Percentiles rank a stretch among this genome's conserved stretches.
Evolutionary conservation across 2,797 vertebrate genomes (phyloP).

Genomic region (Saxicola maurus): DNA sequence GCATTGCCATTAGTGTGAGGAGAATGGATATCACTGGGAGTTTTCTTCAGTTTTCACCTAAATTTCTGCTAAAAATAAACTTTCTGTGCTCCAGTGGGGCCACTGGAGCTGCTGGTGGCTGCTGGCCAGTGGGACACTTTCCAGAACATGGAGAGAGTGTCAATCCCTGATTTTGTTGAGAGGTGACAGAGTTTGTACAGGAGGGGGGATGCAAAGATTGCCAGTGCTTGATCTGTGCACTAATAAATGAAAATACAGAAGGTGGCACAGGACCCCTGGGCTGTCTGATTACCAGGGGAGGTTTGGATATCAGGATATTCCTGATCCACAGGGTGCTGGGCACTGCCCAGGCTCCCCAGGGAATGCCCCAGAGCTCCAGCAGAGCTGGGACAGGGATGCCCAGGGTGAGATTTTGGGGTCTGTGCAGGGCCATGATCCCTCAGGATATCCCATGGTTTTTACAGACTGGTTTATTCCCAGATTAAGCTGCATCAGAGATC

Average conservation of each 20-base stretch:
- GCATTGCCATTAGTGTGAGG: background rate
- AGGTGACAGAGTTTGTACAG: rapidly evolving
- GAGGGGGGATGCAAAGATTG: background rate
- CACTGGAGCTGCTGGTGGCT: background rate
- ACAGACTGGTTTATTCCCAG: background rate
- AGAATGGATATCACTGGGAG: rapidly evolving
- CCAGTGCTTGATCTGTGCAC: rapidly evolving
- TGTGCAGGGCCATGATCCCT: background rate
- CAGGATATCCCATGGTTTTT: rapidly evolving
- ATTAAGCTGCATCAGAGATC: background rate
- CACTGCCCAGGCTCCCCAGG: background rate
- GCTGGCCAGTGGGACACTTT: rapidly evolving
- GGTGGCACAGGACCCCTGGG: rapidly evolving
- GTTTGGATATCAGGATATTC: background rate
- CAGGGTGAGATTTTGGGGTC: background rate
- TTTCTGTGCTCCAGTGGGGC: background rate
- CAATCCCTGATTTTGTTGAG: background rate
- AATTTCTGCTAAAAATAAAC: background rate
- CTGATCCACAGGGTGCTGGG: background rate
- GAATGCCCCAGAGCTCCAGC: background rate
- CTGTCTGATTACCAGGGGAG: rapidly evolving
- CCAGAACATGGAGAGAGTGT: rapidly evolving
- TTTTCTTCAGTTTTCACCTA: background rate
- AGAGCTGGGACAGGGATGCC: background rate
- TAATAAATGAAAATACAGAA: rapidly evolving